These are phyloP conservation scores for Sycobia sp. DNA, from an alignment of 1,140 invertebrate genomes.

Conservation along the genomic window DNA sequence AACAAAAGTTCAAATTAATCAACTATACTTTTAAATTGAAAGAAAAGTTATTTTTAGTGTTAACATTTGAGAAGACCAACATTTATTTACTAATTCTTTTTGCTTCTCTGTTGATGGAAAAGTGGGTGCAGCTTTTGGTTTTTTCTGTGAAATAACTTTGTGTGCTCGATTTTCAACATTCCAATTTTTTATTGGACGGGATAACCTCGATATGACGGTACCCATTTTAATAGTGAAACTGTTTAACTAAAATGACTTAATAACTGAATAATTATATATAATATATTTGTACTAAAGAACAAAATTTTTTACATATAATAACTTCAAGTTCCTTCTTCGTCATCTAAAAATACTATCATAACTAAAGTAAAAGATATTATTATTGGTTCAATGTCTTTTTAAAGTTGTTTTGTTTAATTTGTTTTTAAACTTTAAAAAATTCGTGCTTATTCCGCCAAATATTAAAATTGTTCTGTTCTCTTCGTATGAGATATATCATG, in stretches of 20 bases:
- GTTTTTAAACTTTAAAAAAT: no score
- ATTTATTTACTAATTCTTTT: constrained; percentile 66
- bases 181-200: constrained; percentile 63
- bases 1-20: constrained; percentile 31
- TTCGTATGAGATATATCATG: no score
- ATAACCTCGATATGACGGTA: constrained; percentile 53
- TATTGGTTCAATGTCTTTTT: no score
- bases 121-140: constrained; percentile 70
- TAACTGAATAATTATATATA: not conserved
- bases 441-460: no score
- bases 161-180: constrained; percentile 76
- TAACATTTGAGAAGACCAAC: constrained; percentile 49
- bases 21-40: constrained; percentile 19
- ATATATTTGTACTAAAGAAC: not conserved
- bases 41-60: constrained; percentile 6
- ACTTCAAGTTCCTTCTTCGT: no score
- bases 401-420: no score
- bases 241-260: not conserved
- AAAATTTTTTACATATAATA: not conserved
- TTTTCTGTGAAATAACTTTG: constrained; percentile 69
- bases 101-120: constrained; percentile 65
- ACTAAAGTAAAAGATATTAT: no score
- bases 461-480: no score
- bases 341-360: no score
- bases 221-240: constrained; percentile 58